These are phyloP conservation scores for Pogonomyrmex californicus DNA, from an alignment of 1,140 invertebrate genomes.

Conservation along the genomic window DNA sequence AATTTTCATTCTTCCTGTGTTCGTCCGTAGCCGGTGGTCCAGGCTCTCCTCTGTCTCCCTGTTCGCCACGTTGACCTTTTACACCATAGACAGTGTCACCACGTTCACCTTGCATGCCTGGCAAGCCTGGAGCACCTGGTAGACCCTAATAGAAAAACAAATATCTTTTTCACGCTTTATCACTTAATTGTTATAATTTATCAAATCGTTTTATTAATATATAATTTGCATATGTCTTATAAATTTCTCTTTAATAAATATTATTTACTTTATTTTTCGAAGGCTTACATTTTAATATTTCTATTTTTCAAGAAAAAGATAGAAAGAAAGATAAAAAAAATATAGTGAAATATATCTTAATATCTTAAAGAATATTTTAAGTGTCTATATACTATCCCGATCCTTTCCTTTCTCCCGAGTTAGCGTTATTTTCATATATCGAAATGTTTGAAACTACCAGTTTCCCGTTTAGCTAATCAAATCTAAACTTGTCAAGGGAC, in stretches of 20 bases:
- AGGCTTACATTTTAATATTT: not conserved
- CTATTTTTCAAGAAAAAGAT: not conserved
- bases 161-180: not conserved
- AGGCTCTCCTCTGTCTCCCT: slow-evolving; percentile 86
- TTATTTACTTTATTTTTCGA: not conserved
- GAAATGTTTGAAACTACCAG: not conserved
- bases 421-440: not conserved
- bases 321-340: not conserved
- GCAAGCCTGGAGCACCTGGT: slow-evolving; percentile 86
- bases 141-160: slow-evolving; percentile 78
- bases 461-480: slow-evolving; percentile 6
- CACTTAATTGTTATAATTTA: not conserved
- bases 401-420: no score
- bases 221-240: not conserved
- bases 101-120: slow-evolving; percentile 88
- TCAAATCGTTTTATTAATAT: not conserved
- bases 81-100: slow-evolving; percentile 84
- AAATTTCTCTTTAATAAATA: not conserved
- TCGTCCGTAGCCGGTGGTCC: slow-evolving; percentile 80
- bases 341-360: not conserved
- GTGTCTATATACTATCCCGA: not conserved
- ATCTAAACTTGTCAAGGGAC: slow-evolving; percentile 1
- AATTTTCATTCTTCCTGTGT: slow-evolving; percentile 50
- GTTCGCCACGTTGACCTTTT: slow-evolving; percentile 85
- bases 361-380: not conserved